A percentile compares a stretch with the other conserved stretches of the same genome.
These are phyloP conservation scores for Gryon sp. DNA, from an alignment of 1,140 invertebrate species.

Conservation along the genomic window DNA sequence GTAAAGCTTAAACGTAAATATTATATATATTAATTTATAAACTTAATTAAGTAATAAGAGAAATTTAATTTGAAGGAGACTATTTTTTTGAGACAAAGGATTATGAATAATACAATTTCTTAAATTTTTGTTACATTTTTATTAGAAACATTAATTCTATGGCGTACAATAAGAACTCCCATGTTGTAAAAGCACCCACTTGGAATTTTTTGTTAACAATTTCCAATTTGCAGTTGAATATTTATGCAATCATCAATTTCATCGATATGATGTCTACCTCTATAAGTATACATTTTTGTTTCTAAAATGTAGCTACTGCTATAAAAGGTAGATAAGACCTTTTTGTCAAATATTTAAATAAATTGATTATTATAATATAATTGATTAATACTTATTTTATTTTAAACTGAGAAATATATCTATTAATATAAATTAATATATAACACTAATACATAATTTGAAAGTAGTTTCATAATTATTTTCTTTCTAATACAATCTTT, in stretches of 20 bases:
- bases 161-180: constrained; percentile 32
- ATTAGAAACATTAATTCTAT: constrained; percentile 44
- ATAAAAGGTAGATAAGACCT: constrained; percentile 13
- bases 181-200: constrained; percentile 36
- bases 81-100: too few species aligned
- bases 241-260: constrained; percentile 23
- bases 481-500: too few species aligned
- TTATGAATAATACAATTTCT: too few species aligned
- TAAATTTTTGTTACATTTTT: constrained; percentile 19
- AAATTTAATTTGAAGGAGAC: too few species aligned
- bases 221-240: constrained; percentile 21
- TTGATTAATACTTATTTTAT: too few species aligned
- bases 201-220: constrained; percentile 3
- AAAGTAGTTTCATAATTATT: too few species aligned
- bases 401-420: too few species aligned
- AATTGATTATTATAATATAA: too few species aligned
- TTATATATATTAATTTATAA: not conserved
- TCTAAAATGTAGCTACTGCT: constrained; percentile 6
- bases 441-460: too few species aligned
- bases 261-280: constrained; percentile 17
- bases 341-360: too few species aligned
- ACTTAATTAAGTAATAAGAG: too few species aligned
- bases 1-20: not conserved
- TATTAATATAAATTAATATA: too few species aligned
- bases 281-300: constrained; percentile 14